phyloP scores from a whole-genome alignment of 2,797 vertebrate genomes.

The Sciaenops ocellatus region DNA sequence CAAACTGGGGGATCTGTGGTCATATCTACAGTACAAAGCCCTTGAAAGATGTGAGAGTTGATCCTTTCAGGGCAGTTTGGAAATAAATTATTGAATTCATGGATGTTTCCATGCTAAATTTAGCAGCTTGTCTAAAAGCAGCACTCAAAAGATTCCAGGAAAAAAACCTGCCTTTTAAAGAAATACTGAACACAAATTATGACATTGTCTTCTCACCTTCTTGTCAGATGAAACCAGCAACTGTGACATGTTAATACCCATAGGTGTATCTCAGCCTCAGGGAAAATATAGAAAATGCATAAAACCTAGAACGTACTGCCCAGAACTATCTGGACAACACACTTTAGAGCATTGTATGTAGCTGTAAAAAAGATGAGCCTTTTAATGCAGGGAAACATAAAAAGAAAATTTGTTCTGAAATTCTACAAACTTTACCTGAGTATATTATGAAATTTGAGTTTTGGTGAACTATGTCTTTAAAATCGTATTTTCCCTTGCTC shows the following conservation, averaged over 20 bases:
- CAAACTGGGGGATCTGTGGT: constrained; percentile 72
- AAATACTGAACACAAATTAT: constrained; percentile 51
- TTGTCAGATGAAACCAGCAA: constrained; percentile 51
- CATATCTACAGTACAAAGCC: constrained; percentile 55
- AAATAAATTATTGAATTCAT: constrained; percentile 78
- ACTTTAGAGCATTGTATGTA: neutral
- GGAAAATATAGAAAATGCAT: neutral
- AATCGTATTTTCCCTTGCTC: constrained; percentile 17
- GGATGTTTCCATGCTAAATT: constrained; percentile 72
- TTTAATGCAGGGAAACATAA: neutral
- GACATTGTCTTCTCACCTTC: constrained; percentile 55
- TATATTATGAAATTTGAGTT: constrained; percentile 7
- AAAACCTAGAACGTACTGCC: neutral
- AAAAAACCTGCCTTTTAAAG: constrained; percentile 45
- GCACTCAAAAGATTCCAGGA: constrained; percentile 63
- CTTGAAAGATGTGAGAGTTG: constrained; percentile 55
- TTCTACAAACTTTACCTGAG: neutral
- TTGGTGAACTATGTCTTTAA: constrained; percentile 38
- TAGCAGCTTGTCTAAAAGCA: constrained; percentile 72
- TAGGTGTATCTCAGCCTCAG: constrained; percentile 22
- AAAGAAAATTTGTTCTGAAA: neutral
- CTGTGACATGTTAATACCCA: constrained; percentile 34
- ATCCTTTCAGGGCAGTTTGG: constrained; percentile 63
- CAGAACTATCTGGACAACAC: constrained; percentile 2
- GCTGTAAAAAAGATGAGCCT: neutral